Conservation (phyloP, 2,113 vertebrate genomes). For the Pagrus major region DNA sequence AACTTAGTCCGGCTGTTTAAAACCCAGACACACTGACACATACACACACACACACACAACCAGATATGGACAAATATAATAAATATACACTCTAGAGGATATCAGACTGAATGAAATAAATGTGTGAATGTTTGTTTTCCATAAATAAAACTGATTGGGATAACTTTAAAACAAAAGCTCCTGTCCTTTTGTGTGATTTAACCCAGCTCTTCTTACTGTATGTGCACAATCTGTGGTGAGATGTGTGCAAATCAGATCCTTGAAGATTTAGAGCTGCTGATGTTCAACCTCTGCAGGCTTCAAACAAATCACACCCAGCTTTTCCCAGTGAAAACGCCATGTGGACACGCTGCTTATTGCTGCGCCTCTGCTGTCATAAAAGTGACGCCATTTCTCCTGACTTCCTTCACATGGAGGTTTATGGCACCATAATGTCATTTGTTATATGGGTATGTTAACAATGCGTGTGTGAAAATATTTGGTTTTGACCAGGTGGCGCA, state of each 20-base stretch:
- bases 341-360: conserved; percentile 44
- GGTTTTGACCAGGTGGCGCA: conserved; percentile 77
- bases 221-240: conserved; percentile 65
- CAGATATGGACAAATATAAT: background rate
- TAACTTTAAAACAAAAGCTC: background rate
- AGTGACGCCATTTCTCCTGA: conserved; percentile 62
- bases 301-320: conserved; percentile 80
- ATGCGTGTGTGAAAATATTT: conserved; percentile 71
- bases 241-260: conserved; percentile 76
- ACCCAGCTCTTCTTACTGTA: background rate
- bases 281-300: conserved; percentile 59
- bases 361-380: conserved; percentile 64
- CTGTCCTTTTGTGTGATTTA: background rate
- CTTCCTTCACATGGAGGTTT: conserved; percentile 78
- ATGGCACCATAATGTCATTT: conserved; percentile 70
- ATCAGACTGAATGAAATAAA: background rate
- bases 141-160: conserved; percentile 33
- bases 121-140: conserved; percentile 19
- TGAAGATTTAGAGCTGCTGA: conserved; percentile 41
- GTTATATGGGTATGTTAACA: conserved; percentile 72
- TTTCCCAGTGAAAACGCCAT: conserved; percentile 55
- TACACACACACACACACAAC: background rate
- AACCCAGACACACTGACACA: conserved; percentile 41
- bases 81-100: background rate
- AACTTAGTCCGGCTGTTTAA: conserved; percentile 72